A percentile compares a stretch with the other conserved stretches of the same genome.
Evolutionary conservation across 2,888 invertebrate species (phyloP).

Genomic region (Rhyacophila evoluta): DNA sequence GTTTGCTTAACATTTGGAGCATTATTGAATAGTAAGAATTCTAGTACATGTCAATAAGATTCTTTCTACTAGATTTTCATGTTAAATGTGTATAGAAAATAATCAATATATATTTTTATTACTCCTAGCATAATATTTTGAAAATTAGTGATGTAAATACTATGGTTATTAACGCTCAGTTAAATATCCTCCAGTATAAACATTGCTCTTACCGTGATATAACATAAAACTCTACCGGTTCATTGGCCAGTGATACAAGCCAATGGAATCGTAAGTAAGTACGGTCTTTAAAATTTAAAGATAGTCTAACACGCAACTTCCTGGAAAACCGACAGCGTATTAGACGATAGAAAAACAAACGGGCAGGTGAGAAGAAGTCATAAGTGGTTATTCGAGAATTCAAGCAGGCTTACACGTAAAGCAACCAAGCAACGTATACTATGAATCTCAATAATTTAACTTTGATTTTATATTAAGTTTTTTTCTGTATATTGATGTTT

Average conservation of each 20-base stretch:
- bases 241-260: slow-evolving; percentile 35
- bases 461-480: too few species aligned
- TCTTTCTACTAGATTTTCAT: too few species aligned
- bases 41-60: too few species aligned
- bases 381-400: slow-evolving; percentile 28
- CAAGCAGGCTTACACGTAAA: neutral
- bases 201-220: neutral
- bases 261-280: neutral
- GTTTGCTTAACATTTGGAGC: too few species aligned
- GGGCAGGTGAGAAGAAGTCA: slow-evolving; percentile 34
- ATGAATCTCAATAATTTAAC: too few species aligned
- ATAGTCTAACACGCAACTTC: slow-evolving; percentile 44
- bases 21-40: too few species aligned
- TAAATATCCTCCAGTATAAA: neutral
- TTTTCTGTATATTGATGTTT: too few species aligned
- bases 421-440: neutral
- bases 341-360: slow-evolving; percentile 25
- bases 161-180: neutral
- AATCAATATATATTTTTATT: too few species aligned
- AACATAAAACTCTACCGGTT: slow-evolving; percentile 23
- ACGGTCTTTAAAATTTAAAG: slow-evolving; percentile 35
- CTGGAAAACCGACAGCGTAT: slow-evolving; percentile 35
- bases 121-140: too few species aligned
- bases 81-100: too few species aligned
- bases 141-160: neutral